Evolutionary conservation across 2,888 invertebrate species (phyloP), one percentile per base, ranked within the genome.

Genomic region (Idaea biselata): DNA sequence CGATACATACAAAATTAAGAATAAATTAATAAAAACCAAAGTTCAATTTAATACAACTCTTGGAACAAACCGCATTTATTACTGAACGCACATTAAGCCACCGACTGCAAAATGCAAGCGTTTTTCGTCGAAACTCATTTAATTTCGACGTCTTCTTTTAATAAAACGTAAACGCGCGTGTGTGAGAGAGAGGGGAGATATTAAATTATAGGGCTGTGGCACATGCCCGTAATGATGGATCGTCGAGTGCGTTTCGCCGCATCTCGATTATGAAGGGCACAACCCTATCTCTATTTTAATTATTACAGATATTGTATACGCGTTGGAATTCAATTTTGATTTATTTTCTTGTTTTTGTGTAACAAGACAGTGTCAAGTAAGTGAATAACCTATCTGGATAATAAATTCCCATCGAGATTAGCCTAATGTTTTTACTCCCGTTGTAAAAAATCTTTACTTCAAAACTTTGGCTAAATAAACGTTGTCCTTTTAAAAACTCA

Each of bases 121-220:
- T 80, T 83, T 84, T 88, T 83, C 83, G 75, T 72, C 78, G 85
- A 82, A 87, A 80, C 84, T 84, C 78, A 87, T 88, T 87, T 84
- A 75, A 72, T 75, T 71, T 74, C 77, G 70, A 82, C 82, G 79
- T 87, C 87, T 88, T 84, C 83, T 86, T 87, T 84, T 88, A 87
- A 86, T 86, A 83, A 79, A 80, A 74, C 74, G 73, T 68, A 74
- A 69, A 18, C 72, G 70, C 68, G 71, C 65, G 78, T 58, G 73
- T 75, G 73, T 68, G 75, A 71, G 72, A 77, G 71, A 68, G 72
- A 68, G 73, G 78, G 80, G 73, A 69, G 76, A 66, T 67, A 76
- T 80, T 78, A 91, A 91, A 91, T 91, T 91, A 91, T 86, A 91
- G 91, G 89, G 89, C 78, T 88, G 87, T 81, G 82, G 44, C 44